A percentile compares a stretch with the other conserved stretches of the same genome.
Conservation (phyloP, 2,797 vertebrate genomes). For the Steatocranus sp. region DNA sequence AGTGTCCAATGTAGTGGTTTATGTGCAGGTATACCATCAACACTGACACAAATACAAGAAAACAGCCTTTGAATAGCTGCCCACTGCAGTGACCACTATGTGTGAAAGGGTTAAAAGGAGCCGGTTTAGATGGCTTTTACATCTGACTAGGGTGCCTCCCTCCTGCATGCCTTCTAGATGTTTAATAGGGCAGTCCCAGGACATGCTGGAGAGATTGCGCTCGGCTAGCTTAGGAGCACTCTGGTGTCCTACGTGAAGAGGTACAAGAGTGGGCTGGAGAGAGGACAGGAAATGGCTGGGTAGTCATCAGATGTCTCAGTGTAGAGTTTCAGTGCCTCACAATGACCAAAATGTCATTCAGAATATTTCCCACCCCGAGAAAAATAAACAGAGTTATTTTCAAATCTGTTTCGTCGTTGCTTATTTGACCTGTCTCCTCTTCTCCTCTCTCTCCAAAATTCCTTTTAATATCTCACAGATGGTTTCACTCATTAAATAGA, state of each 20-base stretch:
- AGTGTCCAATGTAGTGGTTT: background rate
- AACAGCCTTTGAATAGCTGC: background rate
- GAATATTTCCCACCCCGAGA: background rate
- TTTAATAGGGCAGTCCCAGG: background rate
- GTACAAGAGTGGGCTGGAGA: background rate
- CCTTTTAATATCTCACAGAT: background rate
- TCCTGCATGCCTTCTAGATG: background rate
- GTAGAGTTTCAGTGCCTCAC: background rate
- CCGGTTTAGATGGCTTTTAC: background rate
- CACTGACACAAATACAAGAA: background rate
- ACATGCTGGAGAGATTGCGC: background rate
- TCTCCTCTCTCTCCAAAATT: background rate
- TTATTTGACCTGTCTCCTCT: background rate
- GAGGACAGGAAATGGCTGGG: background rate
- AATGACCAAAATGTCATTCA: background rate
- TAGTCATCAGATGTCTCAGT: background rate
- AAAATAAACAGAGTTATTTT: background rate
- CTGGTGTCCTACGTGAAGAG: background rate
- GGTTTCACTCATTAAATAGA: conserved; percentile 14
- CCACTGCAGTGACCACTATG: background rate
- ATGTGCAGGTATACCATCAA: background rate
- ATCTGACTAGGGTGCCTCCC: background rate
- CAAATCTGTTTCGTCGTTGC: background rate
- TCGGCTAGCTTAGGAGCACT: background rate
- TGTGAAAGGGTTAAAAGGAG: background rate